Conservation (phyloP, 92 coral and sea anemone species). For the Porites divaricata region DNA sequence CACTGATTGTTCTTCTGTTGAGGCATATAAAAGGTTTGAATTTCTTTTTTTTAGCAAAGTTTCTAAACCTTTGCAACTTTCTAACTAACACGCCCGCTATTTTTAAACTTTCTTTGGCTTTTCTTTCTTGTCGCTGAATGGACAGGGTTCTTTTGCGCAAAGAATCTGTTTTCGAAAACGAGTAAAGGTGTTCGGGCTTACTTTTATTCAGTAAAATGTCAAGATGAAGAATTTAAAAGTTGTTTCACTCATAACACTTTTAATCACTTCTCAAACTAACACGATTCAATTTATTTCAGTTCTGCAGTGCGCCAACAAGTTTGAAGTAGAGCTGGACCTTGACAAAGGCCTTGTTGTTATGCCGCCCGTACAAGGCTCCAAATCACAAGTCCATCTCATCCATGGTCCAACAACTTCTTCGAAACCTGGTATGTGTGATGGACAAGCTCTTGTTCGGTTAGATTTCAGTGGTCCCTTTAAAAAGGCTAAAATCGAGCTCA, state of each 20-base stretch:
- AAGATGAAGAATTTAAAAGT: background rate
- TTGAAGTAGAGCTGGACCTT: constrained; percentile 75
- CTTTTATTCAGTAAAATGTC: background rate
- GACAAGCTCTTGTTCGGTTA: constrained; percentile 78
- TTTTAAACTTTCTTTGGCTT: background rate
- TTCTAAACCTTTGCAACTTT: background rate
- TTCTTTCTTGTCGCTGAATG: background rate
- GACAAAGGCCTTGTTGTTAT: constrained; percentile 47
- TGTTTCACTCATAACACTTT: background rate
- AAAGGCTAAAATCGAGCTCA: constrained; percentile 78
- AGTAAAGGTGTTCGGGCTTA: background rate
- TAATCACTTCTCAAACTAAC: constrained; percentile 6
- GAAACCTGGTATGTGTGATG: constrained; percentile 64
- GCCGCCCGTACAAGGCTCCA: background rate
- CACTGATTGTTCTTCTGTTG: constrained; percentile 39
- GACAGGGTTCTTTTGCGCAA: constrained; percentile 26
- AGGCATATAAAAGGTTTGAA: constrained; percentile 55
- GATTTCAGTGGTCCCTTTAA: constrained; percentile 90
- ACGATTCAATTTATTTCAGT: constrained; percentile 48
- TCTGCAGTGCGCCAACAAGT: constrained; percentile 53
- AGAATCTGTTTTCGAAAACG: background rate
- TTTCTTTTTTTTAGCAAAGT: constrained; percentile 9
- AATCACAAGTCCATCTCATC: constrained; percentile 23
- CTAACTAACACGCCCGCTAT: background rate
- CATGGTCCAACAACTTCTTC: constrained; percentile 51